phyloP scores from a whole-genome alignment of 2,113 vertebrate genomes.

The Mustelus asterias region DNA sequence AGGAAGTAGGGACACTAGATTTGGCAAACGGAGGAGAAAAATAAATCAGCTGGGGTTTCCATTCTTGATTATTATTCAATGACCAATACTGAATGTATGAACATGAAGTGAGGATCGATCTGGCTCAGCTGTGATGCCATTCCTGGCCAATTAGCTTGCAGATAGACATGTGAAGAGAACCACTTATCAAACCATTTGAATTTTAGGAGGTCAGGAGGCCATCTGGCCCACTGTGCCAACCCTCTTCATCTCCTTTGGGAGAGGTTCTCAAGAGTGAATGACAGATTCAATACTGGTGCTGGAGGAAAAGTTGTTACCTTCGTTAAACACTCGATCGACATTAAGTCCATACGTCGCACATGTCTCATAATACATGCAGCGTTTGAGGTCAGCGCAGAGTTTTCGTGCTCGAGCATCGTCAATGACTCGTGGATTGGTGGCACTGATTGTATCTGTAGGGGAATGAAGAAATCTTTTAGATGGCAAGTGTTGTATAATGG shows the following conservation, averaged over 20 bases:
- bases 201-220: not conserved
- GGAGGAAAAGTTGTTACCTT: slow-evolving; percentile 59
- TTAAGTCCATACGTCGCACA: slow-evolving; percentile 95
- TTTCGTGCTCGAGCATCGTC: slow-evolving; percentile 77
- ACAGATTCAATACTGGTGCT: not conserved
- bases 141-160: not conserved
- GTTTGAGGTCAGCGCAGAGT: slow-evolving; percentile 72
- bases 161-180: not conserved
- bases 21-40: not conserved
- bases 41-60: too few relatives aligned
- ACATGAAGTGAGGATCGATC: not conserved
- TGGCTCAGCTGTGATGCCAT: not conserved
- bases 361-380: slow-evolving; percentile 88
- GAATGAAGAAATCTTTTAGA: slow-evolving; percentile 12
- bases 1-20: not conserved
- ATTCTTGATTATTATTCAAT: not conserved
- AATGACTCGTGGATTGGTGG: slow-evolving; percentile 75
- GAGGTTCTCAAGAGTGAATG: not conserved
- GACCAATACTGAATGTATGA: not conserved
- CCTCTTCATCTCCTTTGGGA: not conserved
- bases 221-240: not conserved
- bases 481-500: not conserved
- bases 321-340: slow-evolving; percentile 83
- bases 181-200: not conserved
- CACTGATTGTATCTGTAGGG: slow-evolving; percentile 80